Evolutionary conservation across 2,888 invertebrate species (phyloP).

Genomic region (Osedax fenrisi): DNA sequence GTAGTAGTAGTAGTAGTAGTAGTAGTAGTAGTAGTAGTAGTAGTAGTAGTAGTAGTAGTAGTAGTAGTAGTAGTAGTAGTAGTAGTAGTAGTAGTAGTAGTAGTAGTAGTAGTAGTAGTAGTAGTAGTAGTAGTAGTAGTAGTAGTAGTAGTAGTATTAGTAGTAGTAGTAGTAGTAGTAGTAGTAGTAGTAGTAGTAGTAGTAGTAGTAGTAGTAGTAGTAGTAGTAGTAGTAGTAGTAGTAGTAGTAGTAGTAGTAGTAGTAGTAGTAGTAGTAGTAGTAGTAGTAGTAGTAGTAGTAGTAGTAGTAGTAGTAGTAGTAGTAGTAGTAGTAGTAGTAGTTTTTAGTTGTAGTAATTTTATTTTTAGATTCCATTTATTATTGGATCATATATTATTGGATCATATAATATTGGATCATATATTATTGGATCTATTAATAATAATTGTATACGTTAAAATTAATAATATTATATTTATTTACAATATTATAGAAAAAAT

Average conservation of each 20-base stretch:
- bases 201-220: neutral
- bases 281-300: neutral
- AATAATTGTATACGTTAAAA: too few relatives aligned
- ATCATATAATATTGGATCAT: too few relatives aligned
- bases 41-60: slow-evolving; percentile 2
- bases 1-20: neutral
- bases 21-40: neutral
- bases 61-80: slow-evolving; percentile 2
- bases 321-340: neutral
- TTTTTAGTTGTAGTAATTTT: too few relatives aligned
- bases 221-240: neutral
- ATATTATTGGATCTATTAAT: too few relatives aligned
- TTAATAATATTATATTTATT: too few relatives aligned
- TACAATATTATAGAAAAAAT: too few relatives aligned
- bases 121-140: too few relatives aligned
- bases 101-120: slow-evolving; percentile 2
- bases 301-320: neutral
- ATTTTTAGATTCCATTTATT: too few relatives aligned
- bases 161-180: neutral
- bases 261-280: neutral
- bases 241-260: neutral
- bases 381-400: too few relatives aligned
- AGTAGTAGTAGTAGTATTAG: too few relatives aligned
- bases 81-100: slow-evolving; percentile 2
- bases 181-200: neutral